Evolutionary conservation across 30 jellyfish, hydroid and myxozoan genomes (phyloP), one percentile per base, ranked within the genome.

Genomic region (Cassiopea xamachana): DNA sequence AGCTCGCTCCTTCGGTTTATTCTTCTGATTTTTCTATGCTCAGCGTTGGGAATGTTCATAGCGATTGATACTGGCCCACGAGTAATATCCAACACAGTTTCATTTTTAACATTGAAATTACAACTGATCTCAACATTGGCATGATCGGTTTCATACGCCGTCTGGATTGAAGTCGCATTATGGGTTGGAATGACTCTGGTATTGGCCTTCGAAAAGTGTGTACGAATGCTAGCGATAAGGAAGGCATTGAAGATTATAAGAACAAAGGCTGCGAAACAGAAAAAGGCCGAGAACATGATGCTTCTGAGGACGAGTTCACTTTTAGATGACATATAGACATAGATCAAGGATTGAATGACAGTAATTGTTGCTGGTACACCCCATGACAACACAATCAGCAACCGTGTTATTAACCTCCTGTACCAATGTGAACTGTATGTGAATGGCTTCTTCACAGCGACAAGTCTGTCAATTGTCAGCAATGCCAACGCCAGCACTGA

Each of bases 391-490:
- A 55, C 81, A 46, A 77, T 39, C 27, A 88, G 77, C 10, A 70
- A 39, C 46, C 75, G 48, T 7, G 74, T 78, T 1, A 88, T 79
- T 67, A 73, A 15, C 83, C 86, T 88, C 6, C 95, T 85, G 73
- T 88, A 88, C 39, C 60, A 19, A 7, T 84, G 61, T 16, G 95
- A 78, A 44, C 85, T 82, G 87, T 78, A 88, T 0, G 15, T 51
- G 47, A 88, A 88, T 46, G 95, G 95, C 86, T 60, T 80, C 51
- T 88, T 88, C 43, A 88, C 86, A 12, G 95, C 95, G 13, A 88
- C 83, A 2, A 88, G 86, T 45, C 95, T 51, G 83, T 88, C 95
- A 0, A 46, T 69, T 12, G 95, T 88, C 16, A 88, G 87, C 81
- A 88, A 48, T 27, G 71, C 86, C 55, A 88, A 62, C 2, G 90